These are phyloP conservation scores for Bombus terrestris DNA, from an alignment of 1,140 invertebrate genomes.

Conservation along the genomic window DNA sequence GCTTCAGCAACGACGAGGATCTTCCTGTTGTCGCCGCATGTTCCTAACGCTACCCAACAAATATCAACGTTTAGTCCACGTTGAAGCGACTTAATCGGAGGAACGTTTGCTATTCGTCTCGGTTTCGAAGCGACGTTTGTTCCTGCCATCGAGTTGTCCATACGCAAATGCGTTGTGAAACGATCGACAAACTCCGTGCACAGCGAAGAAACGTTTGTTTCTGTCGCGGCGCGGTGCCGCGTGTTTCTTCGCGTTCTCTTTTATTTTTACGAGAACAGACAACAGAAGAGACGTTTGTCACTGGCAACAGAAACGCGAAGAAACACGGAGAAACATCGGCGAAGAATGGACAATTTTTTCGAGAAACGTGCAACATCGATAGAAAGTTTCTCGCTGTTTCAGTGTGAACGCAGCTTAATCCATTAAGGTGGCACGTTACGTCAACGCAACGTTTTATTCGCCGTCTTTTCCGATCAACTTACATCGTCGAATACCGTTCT, in stretches of 20 bases:
- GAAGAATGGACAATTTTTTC: not conserved
- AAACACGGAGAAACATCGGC: not conserved
- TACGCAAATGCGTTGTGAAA: too few species aligned
- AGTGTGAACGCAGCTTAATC: not conserved
- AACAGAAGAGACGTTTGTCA: not conserved
- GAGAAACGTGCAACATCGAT: not conserved
- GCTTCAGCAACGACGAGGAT: too few species aligned
- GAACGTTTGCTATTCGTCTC: too few species aligned
- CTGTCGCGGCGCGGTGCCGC: too few species aligned
- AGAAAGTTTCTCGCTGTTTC: not conserved
- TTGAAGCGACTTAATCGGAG: not conserved
- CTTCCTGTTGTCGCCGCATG: not conserved
- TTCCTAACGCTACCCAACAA: not conserved
- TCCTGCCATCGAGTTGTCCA: too few species aligned
- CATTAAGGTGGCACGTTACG: not conserved
- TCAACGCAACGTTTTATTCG: not conserved
- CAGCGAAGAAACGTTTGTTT: not conserved
- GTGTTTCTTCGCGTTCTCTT: too few species aligned
- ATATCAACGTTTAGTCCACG: not conserved
- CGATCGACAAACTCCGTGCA: too few species aligned
- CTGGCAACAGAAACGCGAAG: not conserved
- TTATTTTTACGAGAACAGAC: too few species aligned
- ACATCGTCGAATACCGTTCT: not conserved
- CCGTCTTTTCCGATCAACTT: not conserved
- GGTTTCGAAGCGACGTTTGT: too few species aligned